These are phyloP conservation scores for Trematomus loennbergii DNA, from an alignment of 2,113 vertebrate genomes.

Conservation along the genomic window DNA sequence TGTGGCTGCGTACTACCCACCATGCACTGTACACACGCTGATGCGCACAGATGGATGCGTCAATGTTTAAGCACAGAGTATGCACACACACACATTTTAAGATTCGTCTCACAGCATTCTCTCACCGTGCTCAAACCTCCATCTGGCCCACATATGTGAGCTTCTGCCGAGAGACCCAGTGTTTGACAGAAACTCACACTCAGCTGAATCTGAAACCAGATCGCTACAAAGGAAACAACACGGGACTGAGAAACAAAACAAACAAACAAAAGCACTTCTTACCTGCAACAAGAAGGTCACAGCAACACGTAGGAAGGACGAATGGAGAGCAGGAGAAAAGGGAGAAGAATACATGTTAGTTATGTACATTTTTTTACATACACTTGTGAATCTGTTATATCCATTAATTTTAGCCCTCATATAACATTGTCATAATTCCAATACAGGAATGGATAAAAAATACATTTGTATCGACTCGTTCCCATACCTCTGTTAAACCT, in stretches of 20 bases:
- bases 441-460: conserved; percentile 4
- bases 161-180: conserved; percentile 38
- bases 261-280: conserved; percentile 46
- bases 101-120: conserved; percentile 49
- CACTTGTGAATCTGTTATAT: background rate
- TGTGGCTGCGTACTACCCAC: background rate
- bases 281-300: conserved; percentile 60
- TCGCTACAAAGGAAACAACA: conserved; percentile 25
- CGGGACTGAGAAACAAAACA: conserved; percentile 5
- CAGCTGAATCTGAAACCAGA: conserved; percentile 38
- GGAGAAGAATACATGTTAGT: conserved; percentile 19
- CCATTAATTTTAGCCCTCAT: background rate
- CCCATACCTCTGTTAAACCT: conserved; percentile 22
- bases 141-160: conserved; percentile 66
- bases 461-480: conserved; percentile 37
- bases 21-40: background rate
- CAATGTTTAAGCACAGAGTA: conserved; percentile 13
- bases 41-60: conserved; percentile 13
- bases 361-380: background rate
- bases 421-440: background rate
- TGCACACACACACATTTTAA: conserved; percentile 24
- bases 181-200: conserved; percentile 59
- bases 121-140: conserved; percentile 45
- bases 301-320: conserved; percentile 11
- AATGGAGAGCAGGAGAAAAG: background rate